phyloP scores from a whole-genome alignment of 2,113 vertebrate species.

The Grus americana region DNA sequence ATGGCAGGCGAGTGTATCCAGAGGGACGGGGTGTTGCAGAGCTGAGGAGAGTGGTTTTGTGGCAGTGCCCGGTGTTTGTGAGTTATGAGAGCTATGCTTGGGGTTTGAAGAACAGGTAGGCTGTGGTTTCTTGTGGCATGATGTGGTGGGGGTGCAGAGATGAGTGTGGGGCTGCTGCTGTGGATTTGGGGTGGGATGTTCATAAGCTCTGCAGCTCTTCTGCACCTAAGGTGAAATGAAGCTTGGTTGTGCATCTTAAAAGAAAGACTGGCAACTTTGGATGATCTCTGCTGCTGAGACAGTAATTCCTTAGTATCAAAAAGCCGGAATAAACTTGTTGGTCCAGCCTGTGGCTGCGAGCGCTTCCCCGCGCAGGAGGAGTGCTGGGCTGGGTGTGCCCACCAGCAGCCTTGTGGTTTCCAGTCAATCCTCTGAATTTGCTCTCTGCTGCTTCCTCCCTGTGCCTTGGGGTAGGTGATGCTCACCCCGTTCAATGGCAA shows the following conservation, averaged over 20 bases:
- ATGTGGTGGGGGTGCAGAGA: fast-evolving
- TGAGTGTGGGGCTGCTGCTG: not conserved
- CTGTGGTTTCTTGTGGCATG: not conserved
- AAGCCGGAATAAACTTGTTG: not conserved
- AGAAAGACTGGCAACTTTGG: not conserved
- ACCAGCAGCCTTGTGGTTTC: not conserved
- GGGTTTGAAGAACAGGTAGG: not conserved
- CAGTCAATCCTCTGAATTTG: not conserved
- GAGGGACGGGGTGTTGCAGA: fast-evolving
- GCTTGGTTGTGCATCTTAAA: not conserved
- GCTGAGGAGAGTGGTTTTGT: not conserved
- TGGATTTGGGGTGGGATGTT: not conserved
- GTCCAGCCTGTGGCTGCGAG: not conserved
- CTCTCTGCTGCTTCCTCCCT: not conserved
- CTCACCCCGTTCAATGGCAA: not conserved
- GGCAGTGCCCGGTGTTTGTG: no score
- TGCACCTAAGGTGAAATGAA: not conserved
- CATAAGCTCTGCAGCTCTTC: not conserved
- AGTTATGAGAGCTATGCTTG: not conserved
- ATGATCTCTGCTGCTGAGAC: not conserved
- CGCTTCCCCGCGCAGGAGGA: not conserved
- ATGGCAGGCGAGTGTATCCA: fast-evolving
- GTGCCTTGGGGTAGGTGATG: not conserved
- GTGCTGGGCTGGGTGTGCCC: not conserved
- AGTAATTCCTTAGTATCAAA: not conserved